Evolutionary conservation across 1,140 invertebrate genomes (phyloP), one percentile per base, ranked within the genome.

Genomic region (Nomia melanderi): DNA sequence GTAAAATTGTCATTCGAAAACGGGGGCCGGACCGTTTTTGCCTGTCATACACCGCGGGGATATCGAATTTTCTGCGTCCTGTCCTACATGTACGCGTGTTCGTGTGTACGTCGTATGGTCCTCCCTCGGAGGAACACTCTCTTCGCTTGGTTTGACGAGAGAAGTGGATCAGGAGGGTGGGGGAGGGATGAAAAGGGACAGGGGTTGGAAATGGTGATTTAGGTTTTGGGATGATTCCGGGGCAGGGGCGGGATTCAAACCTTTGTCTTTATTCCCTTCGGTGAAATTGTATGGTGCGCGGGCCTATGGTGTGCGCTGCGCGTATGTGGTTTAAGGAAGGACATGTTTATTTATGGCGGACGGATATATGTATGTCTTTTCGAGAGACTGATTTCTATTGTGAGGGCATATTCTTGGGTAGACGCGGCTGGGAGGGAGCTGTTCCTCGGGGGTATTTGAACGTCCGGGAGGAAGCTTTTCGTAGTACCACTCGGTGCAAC

Each of bases 1-100:
- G 66, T 83, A 84, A 86, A 87, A 86, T 87, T 87, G 82, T 87
- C 86, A 85, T 85, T 71, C 73, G n/a, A n/a, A n/a, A 76, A 64
- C 66, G 67, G 65, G n/a, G 44, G 64, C 78, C 78, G 50, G 47
- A 17, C 41, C 66, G 81, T 76, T 81, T 75, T 67, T 82, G 74
- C 77, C 53, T 83, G 80, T 85, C 82, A 75, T 79, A 79, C n/a
- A n/a, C 84, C 74, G 73, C 78, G 79, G 76, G 79, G 84, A 77
- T 88, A 88, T 88, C 86, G 84, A 87, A 83, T 88, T 88, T 83
- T 86, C 65, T 64, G 54, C 56, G 78, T 79, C 67, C 81, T 83
- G 70, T n/a, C n/a, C n/a, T n/a, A n/a, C n/a, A n/a, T n/a, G n/a
- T n/a, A n/a, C n/a, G n/a, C n/a, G n/a, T n/a, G n/a, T n/a, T n/a